Conservation (phyloP, 1,140 invertebrate genomes). For the Oncopodura yosiiana region DNA sequence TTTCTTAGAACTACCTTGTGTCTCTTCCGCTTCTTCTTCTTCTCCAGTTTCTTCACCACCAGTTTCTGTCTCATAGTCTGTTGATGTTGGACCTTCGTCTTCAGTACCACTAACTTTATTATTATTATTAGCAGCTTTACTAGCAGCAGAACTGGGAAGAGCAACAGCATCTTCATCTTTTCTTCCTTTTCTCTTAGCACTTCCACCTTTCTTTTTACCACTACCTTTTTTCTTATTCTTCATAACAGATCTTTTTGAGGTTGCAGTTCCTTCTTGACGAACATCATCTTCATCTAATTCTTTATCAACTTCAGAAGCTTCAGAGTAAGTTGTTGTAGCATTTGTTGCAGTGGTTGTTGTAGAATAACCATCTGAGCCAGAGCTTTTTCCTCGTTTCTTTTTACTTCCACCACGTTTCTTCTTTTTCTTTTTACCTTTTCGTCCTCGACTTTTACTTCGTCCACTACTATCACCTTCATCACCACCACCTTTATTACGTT, state of each 20-base stretch:
- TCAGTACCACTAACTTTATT: too few species aligned
- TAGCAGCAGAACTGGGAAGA: too few species aligned
- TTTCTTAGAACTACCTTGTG: not conserved
- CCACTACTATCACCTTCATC: slow-evolving; percentile 9
- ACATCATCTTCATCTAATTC: slow-evolving; percentile 13
- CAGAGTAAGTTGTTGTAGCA: not conserved
- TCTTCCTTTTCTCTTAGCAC: slow-evolving; percentile 2
- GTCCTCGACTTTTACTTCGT: not conserved
- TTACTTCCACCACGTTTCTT: slow-evolving; percentile 3
- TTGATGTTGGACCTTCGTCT: too few species aligned
- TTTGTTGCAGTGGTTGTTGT: not conserved
- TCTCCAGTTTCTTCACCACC: not conserved
- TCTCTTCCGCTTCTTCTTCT: not conserved
- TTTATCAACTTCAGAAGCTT: not conserved
- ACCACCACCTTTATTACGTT: slow-evolving; percentile 11
- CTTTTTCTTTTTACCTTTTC: slow-evolving; percentile 11
- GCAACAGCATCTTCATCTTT: slow-evolving; percentile 4
- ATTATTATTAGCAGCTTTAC: too few species aligned
- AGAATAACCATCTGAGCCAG: not conserved
- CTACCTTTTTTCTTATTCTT: not conserved
- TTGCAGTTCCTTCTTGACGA: too few species aligned
- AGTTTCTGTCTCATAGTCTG: not conserved
- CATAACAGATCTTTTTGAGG: not conserved
- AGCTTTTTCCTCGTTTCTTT: not conserved
- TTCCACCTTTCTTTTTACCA: not conserved